phyloP scores from a whole-genome alignment of 2,888 invertebrate species.

The Tenthredo mesomela region DNA sequence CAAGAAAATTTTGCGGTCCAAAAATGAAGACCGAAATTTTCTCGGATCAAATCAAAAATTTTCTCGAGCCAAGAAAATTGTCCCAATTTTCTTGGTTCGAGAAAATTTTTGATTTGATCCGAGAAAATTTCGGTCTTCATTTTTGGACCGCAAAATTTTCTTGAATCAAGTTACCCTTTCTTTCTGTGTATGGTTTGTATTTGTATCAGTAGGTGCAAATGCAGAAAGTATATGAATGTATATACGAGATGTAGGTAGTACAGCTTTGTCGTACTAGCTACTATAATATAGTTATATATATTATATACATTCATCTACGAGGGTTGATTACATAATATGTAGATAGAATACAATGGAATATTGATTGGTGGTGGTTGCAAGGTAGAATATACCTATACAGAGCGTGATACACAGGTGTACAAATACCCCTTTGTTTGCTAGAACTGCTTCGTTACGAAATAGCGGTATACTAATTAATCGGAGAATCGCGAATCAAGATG shows the following conservation, averaged over 20 bases:
- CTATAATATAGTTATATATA: neutral
- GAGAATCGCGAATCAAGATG: slow-evolving; percentile 62
- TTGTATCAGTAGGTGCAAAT: no score
- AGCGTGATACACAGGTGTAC: slow-evolving; percentile 27
- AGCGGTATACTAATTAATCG: slow-evolving; percentile 70
- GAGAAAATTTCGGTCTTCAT: no score
- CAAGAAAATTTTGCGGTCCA: no score
- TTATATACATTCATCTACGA: slow-evolving; percentile 18
- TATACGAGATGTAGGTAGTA: no score
- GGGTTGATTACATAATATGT: slow-evolving; percentile 55
- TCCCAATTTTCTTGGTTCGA: no score
- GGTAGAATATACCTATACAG: neutral
- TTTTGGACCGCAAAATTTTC: no score
- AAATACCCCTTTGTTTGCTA: slow-evolving; percentile 58
- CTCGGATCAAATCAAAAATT: no score
- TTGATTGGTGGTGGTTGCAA: slow-evolving; percentile 61
- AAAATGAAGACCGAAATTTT: no score
- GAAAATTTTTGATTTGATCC: no score
- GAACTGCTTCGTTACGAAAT: slow-evolving; percentile 56
- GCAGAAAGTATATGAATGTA: neutral
- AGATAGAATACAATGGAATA: slow-evolving; percentile 68
- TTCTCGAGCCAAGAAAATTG: no score
- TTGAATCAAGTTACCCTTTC: no score
- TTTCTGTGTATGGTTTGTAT: no score
- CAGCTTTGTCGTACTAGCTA: neutral